phyloP scores from a whole-genome alignment of 2,113 vertebrate species.

The Ochotona princeps region DNA sequence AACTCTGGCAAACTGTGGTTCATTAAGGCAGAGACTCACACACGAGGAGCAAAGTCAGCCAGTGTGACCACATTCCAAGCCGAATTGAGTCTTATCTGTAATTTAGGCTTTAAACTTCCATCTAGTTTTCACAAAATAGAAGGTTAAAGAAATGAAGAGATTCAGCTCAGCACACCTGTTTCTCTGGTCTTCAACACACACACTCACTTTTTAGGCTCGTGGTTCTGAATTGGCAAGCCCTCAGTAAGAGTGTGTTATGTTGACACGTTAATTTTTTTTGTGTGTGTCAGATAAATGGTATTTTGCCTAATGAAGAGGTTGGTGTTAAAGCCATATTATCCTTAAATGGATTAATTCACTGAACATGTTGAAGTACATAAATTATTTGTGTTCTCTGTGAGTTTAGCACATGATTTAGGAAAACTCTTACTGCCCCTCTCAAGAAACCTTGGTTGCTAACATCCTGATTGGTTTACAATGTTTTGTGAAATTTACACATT shows the following conservation, averaged over 20 bases:
- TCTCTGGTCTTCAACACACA: background rate
- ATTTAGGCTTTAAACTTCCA: background rate
- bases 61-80: background rate
- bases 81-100: slow-evolving; percentile 18
- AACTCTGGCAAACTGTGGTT: background rate
- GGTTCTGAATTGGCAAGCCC: background rate
- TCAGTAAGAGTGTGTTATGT: background rate
- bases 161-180: background rate
- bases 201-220: background rate
- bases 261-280: background rate
- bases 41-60: background rate
- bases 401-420: background rate
- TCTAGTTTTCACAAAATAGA: background rate
- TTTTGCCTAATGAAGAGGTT: background rate
- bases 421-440: background rate
- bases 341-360: background rate
- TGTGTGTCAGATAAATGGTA: background rate
- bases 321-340: background rate
- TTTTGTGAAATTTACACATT: slow-evolving; percentile 66
- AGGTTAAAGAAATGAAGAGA: background rate
- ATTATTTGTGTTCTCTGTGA: background rate
- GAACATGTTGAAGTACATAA: background rate
- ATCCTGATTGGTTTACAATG: slow-evolving; percentile 55
- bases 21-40: background rate
- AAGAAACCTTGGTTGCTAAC: slow-evolving; percentile 43